Evolutionary conservation across 2,113 vertebrate species (phyloP).

Genomic region (Sceloporus undulatus): DNA sequence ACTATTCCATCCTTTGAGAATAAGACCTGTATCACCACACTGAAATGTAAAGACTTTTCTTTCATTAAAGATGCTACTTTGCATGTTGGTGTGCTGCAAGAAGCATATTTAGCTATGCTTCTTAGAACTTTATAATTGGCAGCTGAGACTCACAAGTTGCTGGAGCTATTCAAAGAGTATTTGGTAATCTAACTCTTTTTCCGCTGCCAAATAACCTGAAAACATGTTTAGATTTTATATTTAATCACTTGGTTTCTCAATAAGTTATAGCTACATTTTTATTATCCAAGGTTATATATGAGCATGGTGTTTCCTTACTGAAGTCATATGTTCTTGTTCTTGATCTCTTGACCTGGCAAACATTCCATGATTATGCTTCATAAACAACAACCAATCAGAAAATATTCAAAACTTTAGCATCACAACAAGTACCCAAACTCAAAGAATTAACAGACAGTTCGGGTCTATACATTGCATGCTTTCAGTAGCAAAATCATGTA

Average conservation of each 20-base stretch:
- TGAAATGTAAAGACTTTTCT: slow-evolving; percentile 48
- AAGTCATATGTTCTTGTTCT: neutral
- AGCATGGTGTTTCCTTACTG: neutral
- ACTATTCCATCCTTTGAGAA: slow-evolving; percentile 14
- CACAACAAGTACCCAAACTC: neutral
- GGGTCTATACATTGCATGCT: neutral
- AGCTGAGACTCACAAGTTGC: slow-evolving; percentile 23
- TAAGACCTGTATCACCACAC: neutral
- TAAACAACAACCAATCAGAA: neutral
- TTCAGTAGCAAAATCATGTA: neutral
- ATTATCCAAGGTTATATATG: neutral
- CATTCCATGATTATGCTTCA: neutral
- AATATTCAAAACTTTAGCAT: neutral
- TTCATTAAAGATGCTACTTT: slow-evolving; percentile 38
- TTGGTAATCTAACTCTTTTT: slow-evolving; percentile 27
- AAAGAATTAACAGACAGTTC: neutral
- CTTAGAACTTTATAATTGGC: slow-evolving; percentile 39
- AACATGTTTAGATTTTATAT: slow-evolving; percentile 8
- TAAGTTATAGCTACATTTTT: neutral
- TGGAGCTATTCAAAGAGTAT: neutral
- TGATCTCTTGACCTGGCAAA: neutral
- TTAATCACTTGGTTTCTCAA: neutral
- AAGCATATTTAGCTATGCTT: slow-evolving; percentile 18
- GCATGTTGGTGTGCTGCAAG: slow-evolving; percentile 6
- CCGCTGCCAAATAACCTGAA: slow-evolving; percentile 42